Conservation (phyloP, 2,113 vertebrate species). For the Gymnarchus niloticus region DNA sequence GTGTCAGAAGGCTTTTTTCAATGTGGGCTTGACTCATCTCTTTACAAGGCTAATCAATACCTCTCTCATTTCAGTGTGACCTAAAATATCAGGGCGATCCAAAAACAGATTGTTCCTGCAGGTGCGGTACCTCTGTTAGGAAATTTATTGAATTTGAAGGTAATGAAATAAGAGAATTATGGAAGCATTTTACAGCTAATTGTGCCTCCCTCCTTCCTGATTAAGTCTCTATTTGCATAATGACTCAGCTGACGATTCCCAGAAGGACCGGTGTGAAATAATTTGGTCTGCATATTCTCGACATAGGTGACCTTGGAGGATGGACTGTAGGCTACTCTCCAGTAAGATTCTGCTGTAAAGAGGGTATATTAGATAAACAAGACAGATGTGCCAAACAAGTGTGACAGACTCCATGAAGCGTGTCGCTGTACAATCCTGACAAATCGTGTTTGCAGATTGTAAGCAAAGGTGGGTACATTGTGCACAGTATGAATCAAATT, state of each 20-base stretch:
- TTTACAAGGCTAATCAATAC: conserved; percentile 1
- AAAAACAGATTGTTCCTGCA: conserved; percentile 9
- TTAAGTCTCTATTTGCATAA: conserved; percentile 21
- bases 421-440: neutral
- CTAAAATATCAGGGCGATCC: neutral
- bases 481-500: neutral
- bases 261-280: neutral
- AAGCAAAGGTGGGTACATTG: neutral
- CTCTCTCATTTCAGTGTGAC: conserved; percentile 8
- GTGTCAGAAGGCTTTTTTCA: neutral
- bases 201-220: neutral
- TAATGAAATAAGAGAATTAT: conserved; percentile 7
- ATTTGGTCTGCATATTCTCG: neutral
- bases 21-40: neutral
- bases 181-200: conserved; percentile 12
- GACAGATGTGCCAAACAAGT: neutral
- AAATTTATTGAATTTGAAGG: conserved; percentile 13
- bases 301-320: conserved; percentile 4
- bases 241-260: neutral
- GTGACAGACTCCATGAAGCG: neutral
- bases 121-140: neutral
- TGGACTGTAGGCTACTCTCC: neutral
- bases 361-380: neutral
- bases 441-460: neutral
- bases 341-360: neutral